Evolutionary conservation across 2,797 vertebrate species (phyloP).

Genomic region (Anabacerthia variegaticeps): DNA sequence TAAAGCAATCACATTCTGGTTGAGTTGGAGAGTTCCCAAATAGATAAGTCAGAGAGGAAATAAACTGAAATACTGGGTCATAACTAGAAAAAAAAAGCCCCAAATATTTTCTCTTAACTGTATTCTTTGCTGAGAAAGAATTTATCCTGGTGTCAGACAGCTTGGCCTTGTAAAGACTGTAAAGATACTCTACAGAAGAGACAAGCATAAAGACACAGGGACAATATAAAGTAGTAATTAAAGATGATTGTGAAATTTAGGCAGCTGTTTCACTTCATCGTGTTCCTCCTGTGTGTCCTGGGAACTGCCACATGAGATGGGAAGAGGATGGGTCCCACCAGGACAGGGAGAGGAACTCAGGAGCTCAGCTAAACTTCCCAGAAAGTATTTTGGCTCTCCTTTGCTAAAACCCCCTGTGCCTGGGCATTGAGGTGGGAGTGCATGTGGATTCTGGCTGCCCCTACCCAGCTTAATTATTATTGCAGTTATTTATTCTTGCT

Average conservation of each 20-base stretch:
- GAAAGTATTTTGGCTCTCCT: neutral
- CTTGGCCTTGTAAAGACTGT: neutral
- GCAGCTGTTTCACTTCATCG: neutral
- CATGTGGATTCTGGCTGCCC: neutral
- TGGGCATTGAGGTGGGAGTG: neutral
- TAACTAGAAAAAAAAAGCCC: neutral
- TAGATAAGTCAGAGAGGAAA: neutral
- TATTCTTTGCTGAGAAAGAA: neutral
- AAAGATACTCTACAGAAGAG: neutral
- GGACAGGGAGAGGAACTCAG: neutral
- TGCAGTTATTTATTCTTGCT: neutral
- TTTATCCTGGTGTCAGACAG: neutral
- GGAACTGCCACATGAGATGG: neutral
- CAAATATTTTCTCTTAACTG: neutral
- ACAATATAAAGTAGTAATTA: neutral
- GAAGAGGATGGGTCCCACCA: neutral
- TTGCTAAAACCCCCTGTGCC: neutral
- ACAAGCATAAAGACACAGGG: neutral
- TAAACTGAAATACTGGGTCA: neutral
- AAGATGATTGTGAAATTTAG: neutral
- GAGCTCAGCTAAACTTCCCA: neutral
- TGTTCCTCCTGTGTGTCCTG: neutral
- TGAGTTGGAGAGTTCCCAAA: neutral
- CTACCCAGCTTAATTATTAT: neutral
- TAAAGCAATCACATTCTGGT: neutral